These are phyloP conservation scores for Dicroscelio sp. DNA, from an alignment of 2,888 invertebrate species.

Conservation along the genomic window DNA sequence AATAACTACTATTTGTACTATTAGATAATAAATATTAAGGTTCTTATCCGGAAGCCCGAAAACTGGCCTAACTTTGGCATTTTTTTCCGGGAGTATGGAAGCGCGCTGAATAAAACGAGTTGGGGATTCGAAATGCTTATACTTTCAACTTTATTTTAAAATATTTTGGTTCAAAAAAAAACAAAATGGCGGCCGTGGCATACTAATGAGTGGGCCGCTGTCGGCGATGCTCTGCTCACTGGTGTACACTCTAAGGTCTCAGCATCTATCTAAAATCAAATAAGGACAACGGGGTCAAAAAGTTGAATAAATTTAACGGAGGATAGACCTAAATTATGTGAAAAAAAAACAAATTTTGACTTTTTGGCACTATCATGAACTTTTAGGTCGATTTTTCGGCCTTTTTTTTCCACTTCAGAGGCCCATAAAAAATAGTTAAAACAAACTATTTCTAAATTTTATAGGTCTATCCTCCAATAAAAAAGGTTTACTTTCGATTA, in stretches of 20 bases:
- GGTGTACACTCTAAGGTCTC: background rate
- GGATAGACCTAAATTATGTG: background rate
- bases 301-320: background rate
- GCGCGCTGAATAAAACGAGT: conserved; percentile 1
- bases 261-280: background rate
- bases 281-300: background rate
- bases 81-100: background rate
- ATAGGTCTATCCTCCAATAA: background rate
- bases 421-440: background rate
- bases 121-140: background rate
- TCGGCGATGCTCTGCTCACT: background rate
- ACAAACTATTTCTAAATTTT: too few relatives aligned
- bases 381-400: background rate
- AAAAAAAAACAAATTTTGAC: background rate
- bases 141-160: background rate
- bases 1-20: too few relatives aligned
- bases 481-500: background rate
- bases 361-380: conserved; percentile 1
- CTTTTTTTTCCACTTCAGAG: background rate
- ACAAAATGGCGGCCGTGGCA: background rate
- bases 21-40: too few relatives aligned
- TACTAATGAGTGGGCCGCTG: background rate
- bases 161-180: background rate
- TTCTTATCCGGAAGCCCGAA: background rate
- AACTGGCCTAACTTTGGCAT: background rate